Base-by-base conservation (phyloP, 2,797 vertebrate genomes). In the Petrocephalus sullivani region DNA sequence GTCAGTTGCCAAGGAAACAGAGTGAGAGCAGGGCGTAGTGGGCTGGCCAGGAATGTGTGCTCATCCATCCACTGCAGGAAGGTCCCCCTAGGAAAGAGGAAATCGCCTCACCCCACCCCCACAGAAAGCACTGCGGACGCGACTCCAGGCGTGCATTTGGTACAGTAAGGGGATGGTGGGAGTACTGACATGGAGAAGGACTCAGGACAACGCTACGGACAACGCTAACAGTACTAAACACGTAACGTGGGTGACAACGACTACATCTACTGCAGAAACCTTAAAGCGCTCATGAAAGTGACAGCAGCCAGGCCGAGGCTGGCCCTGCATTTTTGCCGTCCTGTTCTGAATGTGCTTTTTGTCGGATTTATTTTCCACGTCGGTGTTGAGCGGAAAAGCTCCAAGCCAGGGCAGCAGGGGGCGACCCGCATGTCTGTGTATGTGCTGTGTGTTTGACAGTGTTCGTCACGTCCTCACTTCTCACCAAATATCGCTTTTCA, bases 401-500 rank as follows among this genome's bases (percentile, higher is more conserved):
- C 82, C 89, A 88, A 89, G 91, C 89, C 90, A 91, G 89, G 90
- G 90, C 89, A 89, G 81, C 51, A 84, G 46, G 81, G 6, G 46
- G n/a, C 46, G 1, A 0, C 88, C 91, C 92, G 91, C 91, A 91
- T 86, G 56, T 81, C 92, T 93, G 89, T 89, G 89, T 93, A 91
- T 58, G 28, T 85, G 89, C 86, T 91, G 91, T 91, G 92, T 91
- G 92, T 87, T 89, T 92, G 93, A 90, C 93, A 91, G 91, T 93
- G 81, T 0, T 83, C 87, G 90, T 93, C 87, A 87, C 91, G 93
- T 91, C 90, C 93, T 94, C 28, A 49, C 41, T 23, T 83, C 93
- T 91, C 94, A 94, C 91, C 92, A 91, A 92, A 94, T 92, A 92
- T 91, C 88, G 90, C 89, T 90, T 92, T 86, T 84, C 91, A 93